Percentiles rank a stretch among this genome's conserved stretches.
These are phyloP conservation scores for Hyphantria cunea DNA, from an alignment of 1,140 invertebrate species.

Conservation along the genomic window DNA sequence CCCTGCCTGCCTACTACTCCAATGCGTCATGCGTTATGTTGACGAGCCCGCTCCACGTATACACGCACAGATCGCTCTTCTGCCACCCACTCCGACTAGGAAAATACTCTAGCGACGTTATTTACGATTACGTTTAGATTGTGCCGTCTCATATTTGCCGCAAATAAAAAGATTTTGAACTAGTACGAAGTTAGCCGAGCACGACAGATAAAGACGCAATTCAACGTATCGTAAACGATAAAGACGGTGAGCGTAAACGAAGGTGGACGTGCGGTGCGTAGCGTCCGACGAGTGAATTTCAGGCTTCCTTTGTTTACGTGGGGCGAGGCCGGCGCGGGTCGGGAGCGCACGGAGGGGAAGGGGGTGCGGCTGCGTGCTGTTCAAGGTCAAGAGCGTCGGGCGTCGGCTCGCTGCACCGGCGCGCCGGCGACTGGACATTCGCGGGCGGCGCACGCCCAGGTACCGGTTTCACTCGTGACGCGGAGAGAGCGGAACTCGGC, in stretches of 20 bases:
- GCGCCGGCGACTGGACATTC: constrained; percentile 44
- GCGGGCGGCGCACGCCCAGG: constrained; percentile 43
- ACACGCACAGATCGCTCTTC: constrained; percentile 36
- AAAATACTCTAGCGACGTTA: constrained; percentile 34
- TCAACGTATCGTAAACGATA: constrained; percentile 20
- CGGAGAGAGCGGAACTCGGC: constrained; percentile 34
- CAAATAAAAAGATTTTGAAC: constrained; percentile 12
- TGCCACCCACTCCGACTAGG: constrained; percentile 39
- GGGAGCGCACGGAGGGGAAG: constrained; percentile 14
- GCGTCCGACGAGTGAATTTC: constrained; percentile 54
- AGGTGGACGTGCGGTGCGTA: constrained; percentile 35
- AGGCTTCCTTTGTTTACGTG: constrained; percentile 78
- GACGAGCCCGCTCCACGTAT: constrained; percentile 48
- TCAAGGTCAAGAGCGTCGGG: constrained; percentile 74
- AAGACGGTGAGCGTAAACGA: constrained; percentile 16
- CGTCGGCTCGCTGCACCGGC: constrained; percentile 53
- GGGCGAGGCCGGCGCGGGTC: constrained; percentile 52
- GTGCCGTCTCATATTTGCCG: constrained; percentile 18
- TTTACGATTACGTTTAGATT: constrained; percentile 13
- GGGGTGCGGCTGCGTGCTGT: constrained; percentile 60
- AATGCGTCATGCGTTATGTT: constrained; percentile 56
- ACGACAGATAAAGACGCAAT: constrained; percentile 15
- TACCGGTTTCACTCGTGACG: constrained; percentile 43
- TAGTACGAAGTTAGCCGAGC: constrained; percentile 18
- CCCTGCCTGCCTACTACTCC: constrained; percentile 37